phyloP scores from a whole-genome alignment of 2,797 vertebrate genomes.

The Etheostoma nigrum region DNA sequence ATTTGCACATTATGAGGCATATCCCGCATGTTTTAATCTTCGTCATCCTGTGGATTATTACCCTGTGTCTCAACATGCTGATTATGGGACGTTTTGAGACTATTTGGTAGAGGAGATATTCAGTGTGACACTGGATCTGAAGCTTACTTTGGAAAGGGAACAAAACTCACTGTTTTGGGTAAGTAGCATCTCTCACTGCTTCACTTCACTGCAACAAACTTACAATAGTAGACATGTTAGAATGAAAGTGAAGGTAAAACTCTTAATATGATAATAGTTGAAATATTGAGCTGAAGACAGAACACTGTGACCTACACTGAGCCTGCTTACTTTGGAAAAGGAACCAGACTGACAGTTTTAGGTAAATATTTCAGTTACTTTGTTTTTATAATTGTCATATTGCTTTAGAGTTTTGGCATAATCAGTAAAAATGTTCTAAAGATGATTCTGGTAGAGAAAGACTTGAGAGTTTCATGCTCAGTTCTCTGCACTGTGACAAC shows the following conservation, averaged over 20 bases:
- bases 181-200: conserved; percentile 44
- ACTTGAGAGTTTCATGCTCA: conserved; percentile 41
- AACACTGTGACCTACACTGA: conserved; percentile 62
- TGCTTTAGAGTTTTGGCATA: not conserved
- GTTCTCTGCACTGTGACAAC: conserved; percentile 71
- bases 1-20: not conserved
- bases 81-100: conserved; percentile 13
- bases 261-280: not conserved
- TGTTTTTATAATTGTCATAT: not conserved
- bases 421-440: not conserved
- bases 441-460: not conserved
- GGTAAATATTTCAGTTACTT: conserved; percentile 55
- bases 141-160: conserved; percentile 74
- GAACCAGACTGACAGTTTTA: conserved; percentile 75
- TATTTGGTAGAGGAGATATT: conserved; percentile 63
- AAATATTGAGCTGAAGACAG: conserved; percentile 47
- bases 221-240: not conserved
- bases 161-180: conserved; percentile 76
- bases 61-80: not conserved
- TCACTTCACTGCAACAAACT: not conserved
- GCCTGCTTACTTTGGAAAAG: conserved; percentile 68
- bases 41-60: conserved; percentile 27
- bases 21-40: conserved; percentile 6
- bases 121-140: conserved; percentile 72
- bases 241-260: not conserved